Percentiles rank a stretch among this genome's conserved stretches.
phyloP scores from a whole-genome alignment of 2,797 vertebrate species.

The Taeniopygia guttata region DNA sequence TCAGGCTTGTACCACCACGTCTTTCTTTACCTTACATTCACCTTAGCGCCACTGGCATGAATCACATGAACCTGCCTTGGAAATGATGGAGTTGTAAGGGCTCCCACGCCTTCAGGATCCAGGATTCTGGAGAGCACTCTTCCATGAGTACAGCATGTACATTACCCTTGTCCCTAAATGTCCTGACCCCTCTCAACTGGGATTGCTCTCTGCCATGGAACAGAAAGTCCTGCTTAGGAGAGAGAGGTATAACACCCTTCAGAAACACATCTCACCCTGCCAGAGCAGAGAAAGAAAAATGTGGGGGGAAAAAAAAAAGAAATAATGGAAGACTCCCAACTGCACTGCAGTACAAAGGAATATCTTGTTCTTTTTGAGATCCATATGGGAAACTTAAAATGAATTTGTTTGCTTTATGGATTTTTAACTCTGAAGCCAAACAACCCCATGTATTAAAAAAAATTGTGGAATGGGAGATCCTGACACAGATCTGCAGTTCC shows the following conservation, averaged over 20 bases:
- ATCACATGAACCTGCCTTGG: not conserved
- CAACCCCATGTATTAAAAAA: not conserved
- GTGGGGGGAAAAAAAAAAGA: not conserved
- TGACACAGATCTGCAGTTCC: not conserved
- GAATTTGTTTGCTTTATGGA: not conserved
- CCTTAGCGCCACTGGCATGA: not conserved
- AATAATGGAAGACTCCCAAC: not conserved
- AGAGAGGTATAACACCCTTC: not conserved
- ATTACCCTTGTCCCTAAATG: not conserved
- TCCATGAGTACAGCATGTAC: not conserved
- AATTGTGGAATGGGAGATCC: not conserved
- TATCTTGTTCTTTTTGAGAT: slow-evolving; percentile 19
- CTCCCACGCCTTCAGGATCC: not conserved
- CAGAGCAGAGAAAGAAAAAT: not conserved
- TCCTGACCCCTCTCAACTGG: not conserved
- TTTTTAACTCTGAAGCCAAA: slow-evolving; percentile 17
- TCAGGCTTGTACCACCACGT: rapidly evolving
- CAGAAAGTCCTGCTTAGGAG: not conserved
- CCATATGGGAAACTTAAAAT: slow-evolving; percentile 10
- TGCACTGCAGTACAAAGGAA: not conserved
- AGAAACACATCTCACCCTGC: not conserved
- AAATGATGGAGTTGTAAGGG: not conserved
- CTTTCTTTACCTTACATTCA: not conserved
- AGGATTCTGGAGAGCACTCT: not conserved
- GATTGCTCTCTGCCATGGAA: not conserved